phyloP scores from a whole-genome alignment of 2,888 invertebrate genomes.

The Laspeyria flexula region DNA sequence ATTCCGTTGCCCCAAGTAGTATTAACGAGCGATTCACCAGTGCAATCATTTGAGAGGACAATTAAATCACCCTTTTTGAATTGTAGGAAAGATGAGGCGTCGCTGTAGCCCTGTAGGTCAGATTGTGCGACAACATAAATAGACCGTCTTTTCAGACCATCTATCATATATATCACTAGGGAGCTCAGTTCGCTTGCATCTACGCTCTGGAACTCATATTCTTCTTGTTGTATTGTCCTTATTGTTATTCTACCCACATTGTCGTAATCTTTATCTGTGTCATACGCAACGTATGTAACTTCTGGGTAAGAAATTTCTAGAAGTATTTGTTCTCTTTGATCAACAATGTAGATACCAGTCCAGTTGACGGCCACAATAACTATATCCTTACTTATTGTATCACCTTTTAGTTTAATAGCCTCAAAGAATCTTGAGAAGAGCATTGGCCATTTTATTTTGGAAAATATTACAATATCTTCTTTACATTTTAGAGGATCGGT shows the following conservation, averaged over 20 bases:
- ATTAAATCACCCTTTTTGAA: slow-evolving; percentile 93
- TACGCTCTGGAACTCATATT: slow-evolving; percentile 95
- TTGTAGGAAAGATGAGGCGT: slow-evolving; percentile 85
- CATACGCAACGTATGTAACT: slow-evolving; percentile 90
- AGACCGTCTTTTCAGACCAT: slow-evolving; percentile 94
- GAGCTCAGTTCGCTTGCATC: slow-evolving; percentile 95
- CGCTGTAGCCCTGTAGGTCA: slow-evolving; percentile 84
- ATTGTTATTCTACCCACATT: slow-evolving; percentile 90
- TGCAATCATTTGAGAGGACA: slow-evolving; percentile 90
- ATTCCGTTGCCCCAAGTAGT: slow-evolving; percentile 91
- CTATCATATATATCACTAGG: slow-evolving; percentile 93
- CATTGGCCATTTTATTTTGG: slow-evolving; percentile 97
- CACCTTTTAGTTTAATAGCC: slow-evolving; percentile 91
- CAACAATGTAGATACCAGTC: slow-evolving; percentile 96
- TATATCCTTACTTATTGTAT: slow-evolving; percentile 88
- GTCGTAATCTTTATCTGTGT: slow-evolving; percentile 77
- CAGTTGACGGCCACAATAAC: slow-evolving; percentile 97
- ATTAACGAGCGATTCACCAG: slow-evolving; percentile 91
- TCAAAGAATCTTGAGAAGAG: slow-evolving; percentile 98
- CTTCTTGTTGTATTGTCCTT: slow-evolving; percentile 94
- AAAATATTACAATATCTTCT: slow-evolving; percentile 96
- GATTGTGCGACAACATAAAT: slow-evolving; percentile 92
- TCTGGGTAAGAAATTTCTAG: slow-evolving; percentile 95
- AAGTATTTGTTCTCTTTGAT: slow-evolving; percentile 96
- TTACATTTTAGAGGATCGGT: slow-evolving; percentile 90